Evolutionary conservation across 2,888 invertebrate species (phyloP).

Genomic region (Rugalucina vietnamica): DNA sequence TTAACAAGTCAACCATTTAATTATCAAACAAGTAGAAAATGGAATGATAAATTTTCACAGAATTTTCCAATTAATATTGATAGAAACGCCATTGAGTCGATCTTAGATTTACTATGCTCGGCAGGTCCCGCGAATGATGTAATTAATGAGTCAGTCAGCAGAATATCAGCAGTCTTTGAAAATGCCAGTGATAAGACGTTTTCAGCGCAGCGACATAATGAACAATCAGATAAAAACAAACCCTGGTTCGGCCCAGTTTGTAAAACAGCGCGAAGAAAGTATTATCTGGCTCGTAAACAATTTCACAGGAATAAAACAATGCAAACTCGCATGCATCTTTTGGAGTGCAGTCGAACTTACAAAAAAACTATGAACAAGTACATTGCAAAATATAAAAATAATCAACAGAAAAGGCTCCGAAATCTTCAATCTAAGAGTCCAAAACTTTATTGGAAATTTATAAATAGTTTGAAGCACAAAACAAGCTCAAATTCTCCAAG

Average conservation of each 20-base stretch:
- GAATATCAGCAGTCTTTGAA: not conserved
- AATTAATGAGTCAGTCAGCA: not conserved
- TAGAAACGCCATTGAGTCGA: not conserved
- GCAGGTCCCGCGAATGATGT: not conserved
- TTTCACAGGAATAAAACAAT: not conserved
- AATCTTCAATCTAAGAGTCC: not conserved
- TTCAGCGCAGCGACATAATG: not conserved
- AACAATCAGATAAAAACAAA: not conserved
- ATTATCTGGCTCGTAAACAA: not conserved
- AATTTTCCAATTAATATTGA: not conserved
- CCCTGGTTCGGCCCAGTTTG: not conserved
- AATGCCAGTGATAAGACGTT: not conserved
- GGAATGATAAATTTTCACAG: not conserved
- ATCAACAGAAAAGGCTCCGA: not conserved
- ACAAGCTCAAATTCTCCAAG: not conserved
- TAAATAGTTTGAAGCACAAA: not conserved
- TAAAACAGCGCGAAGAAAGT: not conserved
- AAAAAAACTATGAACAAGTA: not conserved
- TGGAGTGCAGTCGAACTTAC: not conserved
- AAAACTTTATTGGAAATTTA: not conserved
- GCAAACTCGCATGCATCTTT: not conserved
- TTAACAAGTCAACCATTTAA: not conserved
- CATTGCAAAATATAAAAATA: not conserved
- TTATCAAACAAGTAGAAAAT: not conserved
- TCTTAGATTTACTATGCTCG: not conserved